Evolutionary conservation across 2,113 vertebrate genomes (phyloP).

Genomic region (Pseudopipra pipra): DNA sequence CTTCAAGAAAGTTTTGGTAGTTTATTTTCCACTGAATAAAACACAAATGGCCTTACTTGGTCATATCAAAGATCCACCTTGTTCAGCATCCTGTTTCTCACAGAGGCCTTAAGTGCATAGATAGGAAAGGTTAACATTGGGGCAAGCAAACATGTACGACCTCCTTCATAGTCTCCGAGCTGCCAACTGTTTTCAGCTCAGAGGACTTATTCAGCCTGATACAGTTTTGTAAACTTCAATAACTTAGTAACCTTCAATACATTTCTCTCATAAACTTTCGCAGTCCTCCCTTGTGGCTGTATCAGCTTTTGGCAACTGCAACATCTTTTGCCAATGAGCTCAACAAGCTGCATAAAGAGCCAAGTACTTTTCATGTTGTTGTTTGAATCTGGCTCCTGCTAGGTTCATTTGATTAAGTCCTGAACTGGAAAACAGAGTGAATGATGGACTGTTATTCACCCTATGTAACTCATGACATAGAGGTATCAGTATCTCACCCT

Average conservation of each 20-base stretch:
- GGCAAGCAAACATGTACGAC: fast-evolving
- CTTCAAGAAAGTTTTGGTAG: neutral
- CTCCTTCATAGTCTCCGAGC: neutral
- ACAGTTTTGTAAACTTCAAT: neutral
- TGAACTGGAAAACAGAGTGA: neutral
- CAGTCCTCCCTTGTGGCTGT: neutral
- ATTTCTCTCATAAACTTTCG: neutral
- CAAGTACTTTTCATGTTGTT: neutral
- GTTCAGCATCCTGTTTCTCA: neutral
- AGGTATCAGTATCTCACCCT: neutral
- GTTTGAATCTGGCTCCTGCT: neutral
- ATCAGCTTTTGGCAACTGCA: neutral
- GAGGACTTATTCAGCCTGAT: neutral
- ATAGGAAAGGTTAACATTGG: neutral
- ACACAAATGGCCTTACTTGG: neutral
- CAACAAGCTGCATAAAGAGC: neutral
- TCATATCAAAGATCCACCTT: neutral
- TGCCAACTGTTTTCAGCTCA: neutral
- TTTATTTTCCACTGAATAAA: neutral
- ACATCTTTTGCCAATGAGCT: neutral
- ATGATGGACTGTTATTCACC: neutral
- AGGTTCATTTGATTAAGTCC: neutral
- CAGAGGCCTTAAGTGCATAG: fast-evolving
- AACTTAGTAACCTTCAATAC: neutral
- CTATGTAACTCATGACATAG: neutral